Evolutionary conservation across 2,113 vertebrate genomes (phyloP).

Genomic region (Perccottus glenii): DNA sequence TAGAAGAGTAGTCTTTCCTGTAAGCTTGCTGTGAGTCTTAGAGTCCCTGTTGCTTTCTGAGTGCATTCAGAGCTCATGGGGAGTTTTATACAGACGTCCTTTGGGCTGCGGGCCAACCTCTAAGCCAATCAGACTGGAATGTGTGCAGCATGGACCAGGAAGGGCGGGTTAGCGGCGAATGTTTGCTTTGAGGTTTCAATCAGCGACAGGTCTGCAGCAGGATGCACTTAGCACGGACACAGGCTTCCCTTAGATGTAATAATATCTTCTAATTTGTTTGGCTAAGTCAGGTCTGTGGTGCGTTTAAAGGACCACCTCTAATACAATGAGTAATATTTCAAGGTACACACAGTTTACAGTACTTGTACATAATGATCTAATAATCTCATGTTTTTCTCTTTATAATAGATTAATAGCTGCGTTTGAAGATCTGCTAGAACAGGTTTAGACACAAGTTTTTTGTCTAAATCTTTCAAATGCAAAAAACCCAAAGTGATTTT

Average conservation of each 20-base stretch:
- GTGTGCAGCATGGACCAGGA: conserved; percentile 43
- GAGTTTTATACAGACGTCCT: conserved; percentile 71
- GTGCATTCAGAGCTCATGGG: conserved; percentile 47
- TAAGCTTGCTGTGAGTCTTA: conserved; percentile 26
- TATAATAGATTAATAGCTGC: too few species aligned
- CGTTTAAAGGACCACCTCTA: neutral
- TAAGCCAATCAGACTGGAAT: conserved; percentile 78
- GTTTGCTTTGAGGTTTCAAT: conserved; percentile 58
- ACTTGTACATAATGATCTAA: neutral
- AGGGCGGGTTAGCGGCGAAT: conserved; percentile 36
- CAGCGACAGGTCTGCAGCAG: conserved; percentile 19
- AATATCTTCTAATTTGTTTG: neutral
- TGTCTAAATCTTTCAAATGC: too few species aligned
- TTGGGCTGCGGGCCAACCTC: conserved; percentile 72
- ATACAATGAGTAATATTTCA: neutral
- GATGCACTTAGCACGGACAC: conserved; percentile 14
- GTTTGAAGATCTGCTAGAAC: too few species aligned
- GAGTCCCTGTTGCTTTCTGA: conserved; percentile 63
- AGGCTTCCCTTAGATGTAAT: neutral
- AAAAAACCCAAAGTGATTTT: too few species aligned
- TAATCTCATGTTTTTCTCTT: too few species aligned
- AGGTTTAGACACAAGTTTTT: too few species aligned
- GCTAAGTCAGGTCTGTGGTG: neutral
- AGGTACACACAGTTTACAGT: neutral
- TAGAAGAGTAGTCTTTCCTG: conserved; percentile 13